A percentile compares a stretch with the other conserved stretches of the same genome.
Evolutionary conservation across 2,888 invertebrate species (phyloP).

Genomic region (Drosophila siamana): DNA sequence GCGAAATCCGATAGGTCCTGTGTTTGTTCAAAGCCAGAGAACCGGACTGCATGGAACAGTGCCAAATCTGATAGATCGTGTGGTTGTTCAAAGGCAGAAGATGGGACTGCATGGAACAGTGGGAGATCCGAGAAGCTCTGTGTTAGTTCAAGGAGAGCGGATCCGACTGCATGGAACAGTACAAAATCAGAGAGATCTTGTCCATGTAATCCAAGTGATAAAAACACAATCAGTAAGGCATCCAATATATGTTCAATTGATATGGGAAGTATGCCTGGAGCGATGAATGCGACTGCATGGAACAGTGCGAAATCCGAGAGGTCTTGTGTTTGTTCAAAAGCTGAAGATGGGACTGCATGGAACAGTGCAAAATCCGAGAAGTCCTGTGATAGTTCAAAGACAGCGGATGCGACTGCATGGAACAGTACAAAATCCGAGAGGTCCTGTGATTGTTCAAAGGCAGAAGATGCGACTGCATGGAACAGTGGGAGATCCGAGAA

Average conservation of each 20-base stretch:
- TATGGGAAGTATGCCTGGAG: too few relatives aligned
- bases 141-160: background rate
- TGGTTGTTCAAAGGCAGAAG: too few relatives aligned
- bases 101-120: background rate
- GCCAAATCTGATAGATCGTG: too few relatives aligned
- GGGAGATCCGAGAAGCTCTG: background rate
- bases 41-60: background rate
- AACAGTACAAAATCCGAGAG: background rate
- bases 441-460: too few relatives aligned
- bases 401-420: background rate
- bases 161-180: conserved; percentile 1
- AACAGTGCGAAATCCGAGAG: background rate
- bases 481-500: background rate
- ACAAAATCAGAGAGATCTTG: background rate
- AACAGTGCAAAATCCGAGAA: background rate
- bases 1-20: background rate
- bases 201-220: too few relatives aligned
- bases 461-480: background rate
- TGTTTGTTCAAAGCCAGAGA: background rate
- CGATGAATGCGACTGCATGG: too few relatives aligned
- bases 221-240: too few relatives aligned
- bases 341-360: background rate
- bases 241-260: too few relatives aligned
- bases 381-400: background rate
- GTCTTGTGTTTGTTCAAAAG: too few relatives aligned